Conservation (phyloP, 2,797 vertebrate species). For the Sebastes matsubarae region DNA sequence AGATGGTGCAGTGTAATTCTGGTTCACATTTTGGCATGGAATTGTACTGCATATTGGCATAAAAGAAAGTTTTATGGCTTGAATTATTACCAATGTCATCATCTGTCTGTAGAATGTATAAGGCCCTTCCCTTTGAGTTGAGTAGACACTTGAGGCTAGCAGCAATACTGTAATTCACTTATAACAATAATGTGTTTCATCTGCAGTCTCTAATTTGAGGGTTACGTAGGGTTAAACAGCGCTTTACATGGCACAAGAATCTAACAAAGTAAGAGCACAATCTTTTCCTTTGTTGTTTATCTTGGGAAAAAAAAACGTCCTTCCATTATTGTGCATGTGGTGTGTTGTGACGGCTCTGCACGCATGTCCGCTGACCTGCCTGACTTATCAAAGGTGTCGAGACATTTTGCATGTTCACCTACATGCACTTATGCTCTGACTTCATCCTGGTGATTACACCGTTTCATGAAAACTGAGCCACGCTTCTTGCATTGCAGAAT, state of each 20-base stretch:
- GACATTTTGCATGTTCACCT: neutral
- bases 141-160: neutral
- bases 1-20: neutral
- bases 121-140: neutral
- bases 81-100: neutral
- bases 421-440: neutral
- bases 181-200: neutral
- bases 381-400: neutral
- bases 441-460: neutral
- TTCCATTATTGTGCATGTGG: neutral
- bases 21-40: neutral
- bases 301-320: neutral
- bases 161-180: neutral
- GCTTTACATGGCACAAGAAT: neutral
- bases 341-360: neutral
- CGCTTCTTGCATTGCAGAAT: neutral
- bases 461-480: neutral
- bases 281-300: neutral
- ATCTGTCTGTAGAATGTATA: no score
- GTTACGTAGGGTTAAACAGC: neutral
- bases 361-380: neutral
- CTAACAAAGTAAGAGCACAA: neutral
- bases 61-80: neutral
- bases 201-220: neutral
- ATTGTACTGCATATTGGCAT: neutral